Evolutionary conservation across 2,113 vertebrate genomes (phyloP).

Genomic region (Pyrgilauda ruficollis): DNA sequence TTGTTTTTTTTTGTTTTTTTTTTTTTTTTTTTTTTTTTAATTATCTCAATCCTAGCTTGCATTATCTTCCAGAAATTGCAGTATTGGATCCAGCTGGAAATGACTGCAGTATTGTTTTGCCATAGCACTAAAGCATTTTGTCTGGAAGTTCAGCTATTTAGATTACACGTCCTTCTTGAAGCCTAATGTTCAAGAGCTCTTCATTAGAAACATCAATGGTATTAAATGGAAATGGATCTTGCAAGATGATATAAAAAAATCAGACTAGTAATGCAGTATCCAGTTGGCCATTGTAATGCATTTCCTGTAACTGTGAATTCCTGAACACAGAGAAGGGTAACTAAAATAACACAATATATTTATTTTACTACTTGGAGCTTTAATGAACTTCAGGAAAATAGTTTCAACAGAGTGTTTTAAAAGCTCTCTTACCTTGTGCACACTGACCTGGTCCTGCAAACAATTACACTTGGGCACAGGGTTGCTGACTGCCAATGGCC

Average conservation of each 20-base stretch:
- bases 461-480: neutral
- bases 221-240: neutral
- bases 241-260: neutral
- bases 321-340: neutral
- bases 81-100: neutral
- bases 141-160: neutral
- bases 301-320: neutral
- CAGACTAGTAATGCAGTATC: neutral
- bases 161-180: neutral
- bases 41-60: neutral
- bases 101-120: neutral
- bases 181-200: slow-evolving; percentile 15
- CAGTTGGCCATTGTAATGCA: neutral
- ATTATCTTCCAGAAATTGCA: neutral
- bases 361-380: neutral
- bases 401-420: neutral
- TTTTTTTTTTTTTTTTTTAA: neutral
- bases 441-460: neutral
- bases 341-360: neutral
- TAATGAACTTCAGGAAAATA: neutral
- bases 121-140: neutral
- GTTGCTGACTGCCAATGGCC: neutral
- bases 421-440: neutral
- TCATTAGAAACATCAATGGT: slow-evolving; percentile 15
- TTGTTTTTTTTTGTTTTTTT: too few species aligned